phyloP scores from a whole-genome alignment of 2,888 invertebrate genomes.

The Silvanus unidentatus region DNA sequence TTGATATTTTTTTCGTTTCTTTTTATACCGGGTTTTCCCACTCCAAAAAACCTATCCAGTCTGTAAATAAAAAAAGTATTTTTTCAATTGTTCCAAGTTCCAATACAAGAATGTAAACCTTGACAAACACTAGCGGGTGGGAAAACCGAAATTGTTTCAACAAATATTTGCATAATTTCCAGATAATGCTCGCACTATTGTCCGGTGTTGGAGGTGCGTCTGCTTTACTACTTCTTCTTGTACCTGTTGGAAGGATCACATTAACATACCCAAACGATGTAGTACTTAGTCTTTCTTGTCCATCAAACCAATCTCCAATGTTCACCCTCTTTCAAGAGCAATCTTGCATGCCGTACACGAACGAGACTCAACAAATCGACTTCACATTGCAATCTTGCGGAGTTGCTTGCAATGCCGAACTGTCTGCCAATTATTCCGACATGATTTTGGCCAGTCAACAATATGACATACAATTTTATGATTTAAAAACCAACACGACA shows the following conservation, averaged over 20 bases:
- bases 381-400: slow-evolving; percentile 54
- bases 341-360: slow-evolving; percentile 47
- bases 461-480: slow-evolving; percentile 53
- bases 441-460: slow-evolving; percentile 49
- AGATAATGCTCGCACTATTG: slow-evolving; percentile 63
- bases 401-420: slow-evolving; percentile 52
- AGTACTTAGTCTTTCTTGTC: slow-evolving; percentile 56
- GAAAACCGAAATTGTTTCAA: too few species aligned
- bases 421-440: slow-evolving; percentile 46
- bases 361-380: slow-evolving; percentile 28
- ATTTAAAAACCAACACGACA: slow-evolving; percentile 37
- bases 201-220: slow-evolving; percentile 63
- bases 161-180: slow-evolving; percentile 18
- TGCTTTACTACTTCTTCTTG: slow-evolving; percentile 60
- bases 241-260: slow-evolving; percentile 65
- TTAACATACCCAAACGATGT: slow-evolving; percentile 58
- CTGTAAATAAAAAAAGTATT: too few species aligned
- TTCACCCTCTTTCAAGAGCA: slow-evolving; percentile 48
- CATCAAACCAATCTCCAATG: slow-evolving; percentile 25
- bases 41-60: too few species aligned
- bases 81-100: too few species aligned
- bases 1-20: too few species aligned
- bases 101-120: too few species aligned
- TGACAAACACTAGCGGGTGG: too few species aligned
- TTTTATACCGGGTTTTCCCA: too few species aligned